Evolutionary conservation across 2,113 vertebrate genomes (phyloP).

Genomic region (Cyphomyrus discorhynchus): DNA sequence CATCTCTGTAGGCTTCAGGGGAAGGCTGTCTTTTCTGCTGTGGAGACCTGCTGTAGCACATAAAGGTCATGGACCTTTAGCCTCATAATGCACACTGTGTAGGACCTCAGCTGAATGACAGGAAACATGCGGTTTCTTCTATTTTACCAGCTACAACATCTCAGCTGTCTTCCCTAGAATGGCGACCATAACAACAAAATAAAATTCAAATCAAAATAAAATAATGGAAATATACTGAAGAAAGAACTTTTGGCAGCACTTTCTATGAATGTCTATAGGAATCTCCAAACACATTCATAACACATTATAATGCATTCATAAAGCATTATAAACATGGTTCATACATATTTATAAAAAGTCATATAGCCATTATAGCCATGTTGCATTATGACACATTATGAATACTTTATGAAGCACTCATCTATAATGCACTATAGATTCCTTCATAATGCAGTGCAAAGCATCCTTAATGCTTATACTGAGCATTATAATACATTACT

Average conservation of each 20-base stretch:
- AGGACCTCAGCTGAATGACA: not conserved
- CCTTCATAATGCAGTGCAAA: not conserved
- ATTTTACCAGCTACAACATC: not conserved
- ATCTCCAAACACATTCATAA: not conserved
- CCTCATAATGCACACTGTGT: not conserved
- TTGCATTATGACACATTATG: not conserved
- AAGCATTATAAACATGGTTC: not conserved
- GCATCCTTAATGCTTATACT: not conserved
- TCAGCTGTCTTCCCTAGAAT: not conserved
- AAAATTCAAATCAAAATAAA: not conserved
- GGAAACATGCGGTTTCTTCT: not conserved
- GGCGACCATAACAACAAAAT: not conserved
- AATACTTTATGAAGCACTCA: not conserved
- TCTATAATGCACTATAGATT: not conserved
- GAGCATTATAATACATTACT: not conserved
- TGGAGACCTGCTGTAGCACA: not conserved
- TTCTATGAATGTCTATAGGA: not conserved
- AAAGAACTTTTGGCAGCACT: not conserved
- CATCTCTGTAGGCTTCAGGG: constrained; percentile 37
- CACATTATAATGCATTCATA: not conserved
- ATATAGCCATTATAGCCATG: not conserved
- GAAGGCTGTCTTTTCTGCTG: constrained; percentile 37
- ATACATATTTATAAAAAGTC: not conserved
- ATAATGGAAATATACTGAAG: not conserved
- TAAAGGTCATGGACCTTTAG: not conserved